Evolutionary conservation across 1,140 invertebrate genomes (phyloP).

Genomic region (Camponotus vicinus): DNA sequence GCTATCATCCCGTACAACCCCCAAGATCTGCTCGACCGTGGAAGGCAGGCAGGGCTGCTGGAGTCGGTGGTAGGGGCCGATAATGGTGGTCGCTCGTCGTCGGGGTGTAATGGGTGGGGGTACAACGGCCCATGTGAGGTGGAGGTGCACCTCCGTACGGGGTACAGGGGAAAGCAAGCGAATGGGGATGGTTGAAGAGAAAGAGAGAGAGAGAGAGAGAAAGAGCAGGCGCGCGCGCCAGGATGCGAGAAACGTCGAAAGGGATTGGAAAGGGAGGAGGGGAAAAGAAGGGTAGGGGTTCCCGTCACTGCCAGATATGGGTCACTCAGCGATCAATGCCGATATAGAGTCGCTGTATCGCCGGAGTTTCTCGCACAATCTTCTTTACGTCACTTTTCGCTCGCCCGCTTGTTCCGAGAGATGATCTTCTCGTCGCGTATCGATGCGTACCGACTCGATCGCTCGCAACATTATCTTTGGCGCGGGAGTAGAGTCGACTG

Average conservation of each 20-base stretch:
- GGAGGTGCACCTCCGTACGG: conserved; percentile 46
- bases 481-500: not conserved
- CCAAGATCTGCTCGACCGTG: conserved; percentile 79
- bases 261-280: conserved; percentile 47
- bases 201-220: conserved; percentile 10
- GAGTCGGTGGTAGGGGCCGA: conserved; percentile 69
- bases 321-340: conserved; percentile 85
- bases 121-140: conserved; percentile 44
- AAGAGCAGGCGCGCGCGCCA: conserved; percentile 50
- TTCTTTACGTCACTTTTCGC: conserved; percentile 64
- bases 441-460: not conserved
- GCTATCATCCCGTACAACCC: conserved; percentile 79
- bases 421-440: not conserved
- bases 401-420: not conserved
- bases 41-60: conserved; percentile 78
- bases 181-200: conserved; percentile 26
- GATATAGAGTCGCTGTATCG: conserved; percentile 74
- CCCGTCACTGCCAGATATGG: conserved; percentile 83
- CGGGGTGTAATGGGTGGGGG: conserved; percentile 46
- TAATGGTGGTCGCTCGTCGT: conserved; percentile 60
- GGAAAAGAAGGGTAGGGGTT: conserved; percentile 69
- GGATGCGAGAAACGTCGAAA: conserved; percentile 46
- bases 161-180: conserved; percentile 32
- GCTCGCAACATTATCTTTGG: conserved; percentile 47
- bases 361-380: conserved; percentile 67